Conservation (phyloP, 2,888 invertebrate genomes). For the Lamellibrachia satsuma region DNA sequence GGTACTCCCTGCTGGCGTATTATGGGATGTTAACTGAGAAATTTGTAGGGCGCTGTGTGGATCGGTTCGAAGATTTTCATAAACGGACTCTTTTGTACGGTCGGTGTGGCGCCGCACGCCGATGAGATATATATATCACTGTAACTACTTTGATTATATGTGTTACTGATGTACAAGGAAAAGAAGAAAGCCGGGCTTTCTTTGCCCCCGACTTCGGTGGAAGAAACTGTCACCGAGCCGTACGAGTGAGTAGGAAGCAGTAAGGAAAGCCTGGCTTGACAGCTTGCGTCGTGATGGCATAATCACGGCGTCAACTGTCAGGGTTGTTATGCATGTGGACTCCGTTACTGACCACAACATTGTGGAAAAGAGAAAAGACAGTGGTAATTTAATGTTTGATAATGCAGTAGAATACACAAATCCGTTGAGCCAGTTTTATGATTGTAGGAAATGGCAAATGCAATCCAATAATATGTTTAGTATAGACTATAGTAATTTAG, state of each 20-base stretch:
- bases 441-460: not conserved
- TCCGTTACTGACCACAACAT: not conserved
- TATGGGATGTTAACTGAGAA: slow-evolving; percentile 9
- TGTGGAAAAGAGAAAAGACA: not conserved
- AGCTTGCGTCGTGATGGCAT: not conserved
- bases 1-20: not conserved
- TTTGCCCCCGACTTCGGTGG: slow-evolving; percentile 17
- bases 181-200: slow-evolving; percentile 21
- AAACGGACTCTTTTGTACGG: not conserved
- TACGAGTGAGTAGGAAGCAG: not conserved
- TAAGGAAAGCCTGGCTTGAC: not conserved
- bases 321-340: not conserved
- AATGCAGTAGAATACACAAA: not conserved
- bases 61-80: not conserved
- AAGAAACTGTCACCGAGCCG: not conserved
- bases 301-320: not conserved
- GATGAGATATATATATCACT: not conserved
- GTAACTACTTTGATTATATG: slow-evolving; percentile 9
- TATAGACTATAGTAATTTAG: too few species aligned
- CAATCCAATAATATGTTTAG: not conserved
- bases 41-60: not conserved
- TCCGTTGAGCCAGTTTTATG: not conserved
- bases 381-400: not conserved
- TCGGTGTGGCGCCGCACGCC: not conserved
- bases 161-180: slow-evolving; percentile 23